Conservation (phyloP, 2,113 vertebrate genomes). For the Raphicerus campestris region DNA sequence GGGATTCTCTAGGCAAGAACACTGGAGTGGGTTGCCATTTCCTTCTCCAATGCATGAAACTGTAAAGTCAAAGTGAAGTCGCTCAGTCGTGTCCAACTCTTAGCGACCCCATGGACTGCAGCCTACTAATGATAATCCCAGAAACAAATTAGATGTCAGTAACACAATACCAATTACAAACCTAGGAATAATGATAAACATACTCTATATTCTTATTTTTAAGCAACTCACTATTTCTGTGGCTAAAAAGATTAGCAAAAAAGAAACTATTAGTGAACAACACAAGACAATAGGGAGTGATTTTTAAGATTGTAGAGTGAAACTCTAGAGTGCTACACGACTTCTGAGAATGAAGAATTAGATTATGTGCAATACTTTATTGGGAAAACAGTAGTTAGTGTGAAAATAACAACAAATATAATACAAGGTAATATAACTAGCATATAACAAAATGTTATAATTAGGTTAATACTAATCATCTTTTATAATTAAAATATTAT, state of each 20-base stretch:
- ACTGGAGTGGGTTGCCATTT: no score
- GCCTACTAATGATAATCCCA: neutral
- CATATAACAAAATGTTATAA: neutral
- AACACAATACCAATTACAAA: neutral
- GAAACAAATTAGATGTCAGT: conserved; percentile 3
- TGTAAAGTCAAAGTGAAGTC: no score
- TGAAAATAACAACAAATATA: conserved; percentile 3
- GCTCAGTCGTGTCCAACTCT: no score
- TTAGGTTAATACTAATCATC: neutral
- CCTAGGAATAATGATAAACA: neutral
- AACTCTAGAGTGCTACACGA: neutral
- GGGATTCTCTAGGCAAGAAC: no score
- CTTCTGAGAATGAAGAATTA: neutral
- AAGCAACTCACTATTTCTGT: neutral
- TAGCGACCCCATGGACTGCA: no score
- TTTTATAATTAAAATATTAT: neutral
- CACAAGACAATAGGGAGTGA: neutral
- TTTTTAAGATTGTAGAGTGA: neutral
- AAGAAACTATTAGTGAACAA: neutral
- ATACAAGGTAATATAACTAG: neutral
- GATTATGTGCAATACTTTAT: neutral
- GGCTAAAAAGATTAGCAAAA: neutral
- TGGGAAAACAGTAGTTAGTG: neutral
- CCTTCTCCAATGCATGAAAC: no score
- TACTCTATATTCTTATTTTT: neutral